These are phyloP conservation scores for Drosophila orena DNA, from an alignment of 1,140 invertebrate species.

Conservation along the genomic window DNA sequence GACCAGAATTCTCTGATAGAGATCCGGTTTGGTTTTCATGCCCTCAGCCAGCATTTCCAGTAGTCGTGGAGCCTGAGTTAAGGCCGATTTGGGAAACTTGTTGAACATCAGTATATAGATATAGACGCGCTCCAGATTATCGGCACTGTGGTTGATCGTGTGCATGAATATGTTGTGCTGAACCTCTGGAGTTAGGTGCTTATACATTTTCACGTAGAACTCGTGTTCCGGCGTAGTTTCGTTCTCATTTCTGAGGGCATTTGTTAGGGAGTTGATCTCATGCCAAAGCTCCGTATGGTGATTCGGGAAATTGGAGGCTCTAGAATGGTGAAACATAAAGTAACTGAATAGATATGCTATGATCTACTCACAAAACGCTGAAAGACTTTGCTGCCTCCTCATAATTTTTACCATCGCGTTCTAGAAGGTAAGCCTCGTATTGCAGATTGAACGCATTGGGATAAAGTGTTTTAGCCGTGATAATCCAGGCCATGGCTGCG, in stretches of 20 bases:
- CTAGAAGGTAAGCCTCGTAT: slow-evolving; percentile 93
- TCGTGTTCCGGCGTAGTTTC: slow-evolving; percentile 80
- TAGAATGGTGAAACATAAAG: slow-evolving; percentile 26
- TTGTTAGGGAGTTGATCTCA: slow-evolving; percentile 92
- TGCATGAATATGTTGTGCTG: slow-evolving; percentile 91
- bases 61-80: slow-evolving; percentile 87
- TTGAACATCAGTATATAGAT: slow-evolving; percentile 91
- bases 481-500: slow-evolving; percentile 94
- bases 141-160: slow-evolving; percentile 93
- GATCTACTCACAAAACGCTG: slow-evolving; percentile 86
- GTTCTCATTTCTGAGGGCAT: slow-evolving; percentile 88
- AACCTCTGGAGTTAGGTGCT: slow-evolving; percentile 89
- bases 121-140: slow-evolving; percentile 93
- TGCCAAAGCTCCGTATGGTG: slow-evolving; percentile 88
- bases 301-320: slow-evolving; percentile 85
- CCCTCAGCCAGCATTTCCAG: slow-evolving; percentile 79
- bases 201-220: slow-evolving; percentile 89
- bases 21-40: slow-evolving; percentile 69
- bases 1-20: slow-evolving; percentile 78
- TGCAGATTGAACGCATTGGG: slow-evolving; percentile 94
- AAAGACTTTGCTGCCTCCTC: slow-evolving; percentile 94
- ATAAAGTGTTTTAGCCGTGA: slow-evolving; percentile 95
- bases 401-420: slow-evolving; percentile 91
- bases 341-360: neutral
- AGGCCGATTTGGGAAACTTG: slow-evolving; percentile 92